phyloP scores from a whole-genome alignment of 92 coral and sea anemone genomes.

The Actinostola sp. region DNA sequence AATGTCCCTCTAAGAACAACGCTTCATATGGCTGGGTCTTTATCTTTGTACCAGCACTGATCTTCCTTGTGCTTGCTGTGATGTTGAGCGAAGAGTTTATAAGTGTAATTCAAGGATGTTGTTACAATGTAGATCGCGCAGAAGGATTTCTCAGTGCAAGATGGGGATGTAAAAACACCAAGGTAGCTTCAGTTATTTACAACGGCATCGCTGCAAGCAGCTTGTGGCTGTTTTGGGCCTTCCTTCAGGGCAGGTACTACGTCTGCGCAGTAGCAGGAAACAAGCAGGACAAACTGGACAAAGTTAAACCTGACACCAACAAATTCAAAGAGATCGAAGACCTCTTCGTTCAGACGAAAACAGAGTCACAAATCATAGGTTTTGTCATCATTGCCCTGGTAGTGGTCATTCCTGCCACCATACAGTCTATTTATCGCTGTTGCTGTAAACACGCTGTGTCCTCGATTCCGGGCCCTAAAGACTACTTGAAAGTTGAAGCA shows the following conservation, averaged over 20 bases:
- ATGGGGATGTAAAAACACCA: constrained; percentile 54
- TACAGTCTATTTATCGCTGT: constrained; percentile 49
- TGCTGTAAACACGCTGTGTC: constrained; percentile 59
- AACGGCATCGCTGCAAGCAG: constrained; percentile 50
- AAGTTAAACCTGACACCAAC: neutral
- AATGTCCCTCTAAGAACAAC: constrained; percentile 62
- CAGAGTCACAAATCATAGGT: constrained; percentile 60
- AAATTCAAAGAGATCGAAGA: constrained; percentile 44
- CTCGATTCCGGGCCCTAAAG: constrained; percentile 58
- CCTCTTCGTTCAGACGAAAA: constrained; percentile 49
- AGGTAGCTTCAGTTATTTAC: constrained; percentile 35
- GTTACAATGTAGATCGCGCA: constrained; percentile 52
- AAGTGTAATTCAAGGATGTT: constrained; percentile 65
- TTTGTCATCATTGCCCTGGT: constrained; percentile 46
- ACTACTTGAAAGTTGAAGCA: constrained; percentile 52
- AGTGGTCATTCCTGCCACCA: constrained; percentile 31
- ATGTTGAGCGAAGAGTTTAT: constrained; percentile 68
- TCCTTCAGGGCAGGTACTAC: constrained; percentile 63
- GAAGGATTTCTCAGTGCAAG: constrained; percentile 49
- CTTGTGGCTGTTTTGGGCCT: constrained; percentile 82
- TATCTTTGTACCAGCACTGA: constrained; percentile 63
- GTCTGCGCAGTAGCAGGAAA: constrained; percentile 65
- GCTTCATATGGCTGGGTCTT: constrained; percentile 59
- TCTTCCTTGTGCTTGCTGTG: constrained; percentile 54
- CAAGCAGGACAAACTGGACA: constrained; percentile 24